Evolutionary conservation across 2,797 vertebrate species (phyloP).

Genomic region (Remorina albescens): DNA sequence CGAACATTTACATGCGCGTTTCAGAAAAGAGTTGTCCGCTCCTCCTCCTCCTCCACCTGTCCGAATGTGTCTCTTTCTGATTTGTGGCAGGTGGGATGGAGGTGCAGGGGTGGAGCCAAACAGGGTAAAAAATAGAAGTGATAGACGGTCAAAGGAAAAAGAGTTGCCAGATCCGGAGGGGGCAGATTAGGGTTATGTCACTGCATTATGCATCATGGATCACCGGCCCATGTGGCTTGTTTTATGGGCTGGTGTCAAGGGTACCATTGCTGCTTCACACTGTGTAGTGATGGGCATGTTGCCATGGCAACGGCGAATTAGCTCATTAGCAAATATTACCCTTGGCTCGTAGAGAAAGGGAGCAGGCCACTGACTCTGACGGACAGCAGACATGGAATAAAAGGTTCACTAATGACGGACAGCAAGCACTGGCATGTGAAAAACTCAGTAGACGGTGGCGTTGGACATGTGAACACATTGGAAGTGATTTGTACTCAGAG

Average conservation of each 20-base stretch:
- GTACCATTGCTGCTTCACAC: slow-evolving; percentile 66
- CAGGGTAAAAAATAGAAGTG: slow-evolving; percentile 33
- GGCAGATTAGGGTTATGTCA: slow-evolving; percentile 52
- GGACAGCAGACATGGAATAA: slow-evolving; percentile 56
- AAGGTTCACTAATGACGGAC: slow-evolving; percentile 39
- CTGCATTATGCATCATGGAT: slow-evolving; percentile 78
- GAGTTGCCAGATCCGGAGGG: slow-evolving; percentile 49
- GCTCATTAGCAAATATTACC: slow-evolving; percentile 76
- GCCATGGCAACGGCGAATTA: slow-evolving; percentile 76
- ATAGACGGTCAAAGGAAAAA: slow-evolving; percentile 29
- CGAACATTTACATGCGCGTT: not conserved
- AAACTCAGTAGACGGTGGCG: slow-evolving; percentile 20
- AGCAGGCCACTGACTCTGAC: slow-evolving; percentile 51
- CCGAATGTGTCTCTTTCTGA: slow-evolving; percentile 14
- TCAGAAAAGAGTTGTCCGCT: slow-evolving; percentile 3
- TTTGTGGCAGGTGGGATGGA: slow-evolving; percentile 10
- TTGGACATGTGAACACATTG: slow-evolving; percentile 14
- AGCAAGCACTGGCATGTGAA: slow-evolving; percentile 8
- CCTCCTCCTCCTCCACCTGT: not conserved
- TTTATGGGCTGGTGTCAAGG: slow-evolving; percentile 71
- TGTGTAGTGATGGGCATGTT: slow-evolving; percentile 64
- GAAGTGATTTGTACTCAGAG: slow-evolving; percentile 23
- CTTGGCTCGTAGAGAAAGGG: slow-evolving; percentile 19
- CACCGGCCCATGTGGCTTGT: slow-evolving; percentile 57
- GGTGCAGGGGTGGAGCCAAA: slow-evolving; percentile 9